phyloP scores from a whole-genome alignment of 2,797 vertebrate species.

The Melanotaenia trifasciata region DNA sequence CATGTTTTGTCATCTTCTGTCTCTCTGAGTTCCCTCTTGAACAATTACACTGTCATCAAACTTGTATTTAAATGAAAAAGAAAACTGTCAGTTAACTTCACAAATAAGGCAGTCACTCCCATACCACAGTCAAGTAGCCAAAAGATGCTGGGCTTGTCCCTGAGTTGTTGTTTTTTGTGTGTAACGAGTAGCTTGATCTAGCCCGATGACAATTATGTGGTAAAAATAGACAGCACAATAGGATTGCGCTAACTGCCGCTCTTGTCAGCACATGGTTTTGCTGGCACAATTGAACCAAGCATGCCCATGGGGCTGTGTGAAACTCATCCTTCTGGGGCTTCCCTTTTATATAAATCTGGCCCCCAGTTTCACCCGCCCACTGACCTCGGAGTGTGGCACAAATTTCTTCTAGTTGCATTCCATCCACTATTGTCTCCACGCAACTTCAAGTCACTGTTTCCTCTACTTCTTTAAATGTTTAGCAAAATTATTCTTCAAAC shows the following conservation, averaged over 20 bases:
- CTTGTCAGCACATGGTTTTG: slow-evolving; percentile 81
- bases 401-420: slow-evolving; percentile 35
- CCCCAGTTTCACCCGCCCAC: slow-evolving; percentile 45
- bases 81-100: slow-evolving; percentile 84
- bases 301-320: slow-evolving; percentile 61
- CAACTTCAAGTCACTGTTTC: slow-evolving; percentile 37
- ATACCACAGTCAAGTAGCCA: slow-evolving; percentile 82
- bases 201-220: slow-evolving; percentile 83
- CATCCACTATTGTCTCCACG: slow-evolving; percentile 24
- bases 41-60: slow-evolving; percentile 81
- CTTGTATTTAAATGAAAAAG: slow-evolving; percentile 82
- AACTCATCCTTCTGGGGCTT: slow-evolving; percentile 73
- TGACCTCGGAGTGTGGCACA: slow-evolving; percentile 55
- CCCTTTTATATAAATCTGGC: slow-evolving; percentile 60
- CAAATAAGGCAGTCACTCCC: slow-evolving; percentile 84
- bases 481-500: slow-evolving; percentile 13
- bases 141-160: slow-evolving; percentile 81
- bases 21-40: slow-evolving; percentile 67
- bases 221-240: slow-evolving; percentile 80
- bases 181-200: slow-evolving; percentile 80
- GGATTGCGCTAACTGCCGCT: slow-evolving; percentile 67
- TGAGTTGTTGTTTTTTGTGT: slow-evolving; percentile 74
- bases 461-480: slow-evolving; percentile 5
- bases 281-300: slow-evolving; percentile 52
- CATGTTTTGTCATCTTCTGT: slow-evolving; percentile 77